A percentile compares a stretch with the other conserved stretches of the same genome.
phyloP scores from a whole-genome alignment of 1,140 invertebrate genomes.

The Apis dorsata region DNA sequence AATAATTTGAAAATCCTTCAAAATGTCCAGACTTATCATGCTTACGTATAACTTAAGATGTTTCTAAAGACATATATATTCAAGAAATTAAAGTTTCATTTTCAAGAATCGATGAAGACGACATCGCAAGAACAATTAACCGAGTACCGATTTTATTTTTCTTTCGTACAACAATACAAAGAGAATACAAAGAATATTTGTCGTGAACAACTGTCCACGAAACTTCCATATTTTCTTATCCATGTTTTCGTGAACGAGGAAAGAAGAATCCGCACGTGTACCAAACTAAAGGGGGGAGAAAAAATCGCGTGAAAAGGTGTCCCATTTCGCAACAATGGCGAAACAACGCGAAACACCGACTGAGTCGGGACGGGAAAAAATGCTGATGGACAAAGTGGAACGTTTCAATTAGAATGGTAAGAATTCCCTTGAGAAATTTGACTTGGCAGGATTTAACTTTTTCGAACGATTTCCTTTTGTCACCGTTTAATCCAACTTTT shows the following conservation, averaged over 20 bases:
- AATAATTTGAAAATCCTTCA: too few species aligned
- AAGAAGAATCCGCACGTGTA: not conserved
- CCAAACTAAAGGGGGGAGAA: too few species aligned
- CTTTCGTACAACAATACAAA: too few species aligned
- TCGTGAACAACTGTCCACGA: not conserved
- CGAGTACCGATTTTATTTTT: too few species aligned
- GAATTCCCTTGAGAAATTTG: not conserved
- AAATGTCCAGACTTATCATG: too few species aligned
- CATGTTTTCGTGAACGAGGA: not conserved
- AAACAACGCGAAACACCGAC: not conserved
- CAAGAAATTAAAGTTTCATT: too few species aligned
- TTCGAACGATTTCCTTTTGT: not conserved
- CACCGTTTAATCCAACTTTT: not conserved
- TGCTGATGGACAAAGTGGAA: too few species aligned
- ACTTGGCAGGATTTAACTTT: not conserved
- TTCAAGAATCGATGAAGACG: too few species aligned
- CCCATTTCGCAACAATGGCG: not conserved
- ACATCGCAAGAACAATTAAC: too few species aligned
- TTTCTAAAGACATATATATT: too few species aligned
- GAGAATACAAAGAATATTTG: not conserved
- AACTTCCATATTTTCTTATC: not conserved
- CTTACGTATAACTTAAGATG: too few species aligned
- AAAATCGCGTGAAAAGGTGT: not conserved
- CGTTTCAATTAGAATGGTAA: not conserved
- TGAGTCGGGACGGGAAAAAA: not conserved